These are phyloP conservation scores for Centropus unirufus DNA, from an alignment of 2,113 vertebrate species.

Conservation along the genomic window DNA sequence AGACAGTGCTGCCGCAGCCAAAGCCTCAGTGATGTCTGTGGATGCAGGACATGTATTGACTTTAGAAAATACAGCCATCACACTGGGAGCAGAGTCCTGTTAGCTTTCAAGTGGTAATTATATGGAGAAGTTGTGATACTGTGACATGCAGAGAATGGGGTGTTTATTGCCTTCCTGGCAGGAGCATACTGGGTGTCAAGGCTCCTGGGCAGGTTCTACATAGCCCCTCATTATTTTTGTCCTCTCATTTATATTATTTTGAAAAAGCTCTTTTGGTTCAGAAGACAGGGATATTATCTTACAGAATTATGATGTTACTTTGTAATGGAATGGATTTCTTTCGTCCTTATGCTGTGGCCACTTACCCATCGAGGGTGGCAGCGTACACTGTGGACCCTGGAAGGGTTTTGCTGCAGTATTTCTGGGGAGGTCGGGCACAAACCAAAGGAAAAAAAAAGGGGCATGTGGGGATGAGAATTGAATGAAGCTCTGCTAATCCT, in stretches of 20 bases:
- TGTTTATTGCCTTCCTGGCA: slow-evolving; percentile 7
- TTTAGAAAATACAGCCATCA: neutral
- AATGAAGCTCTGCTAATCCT: neutral
- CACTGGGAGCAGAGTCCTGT: neutral
- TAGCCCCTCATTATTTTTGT: slow-evolving; percentile 4
- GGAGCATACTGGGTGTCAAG: neutral
- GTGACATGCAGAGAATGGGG: neutral
- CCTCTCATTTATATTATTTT: neutral
- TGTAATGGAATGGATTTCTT: neutral
- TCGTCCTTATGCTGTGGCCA: neutral
- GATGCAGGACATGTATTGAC: neutral
- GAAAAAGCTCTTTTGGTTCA: neutral
- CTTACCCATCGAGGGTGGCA: neutral
- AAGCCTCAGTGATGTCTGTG: neutral
- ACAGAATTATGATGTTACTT: neutral
- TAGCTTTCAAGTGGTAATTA: slow-evolving; percentile 27
- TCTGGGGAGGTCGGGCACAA: neutral
- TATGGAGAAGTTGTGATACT: neutral
- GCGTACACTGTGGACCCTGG: neutral
- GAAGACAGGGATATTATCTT: neutral
- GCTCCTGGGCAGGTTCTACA: neutral
- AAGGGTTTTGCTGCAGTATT: neutral
- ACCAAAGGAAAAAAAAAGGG: neutral
- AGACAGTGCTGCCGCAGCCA: neutral
- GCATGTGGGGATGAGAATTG: neutral